These are phyloP conservation scores for Lasioglossum figueresi DNA, from an alignment of 2,888 invertebrate species.

Conservation along the genomic window DNA sequence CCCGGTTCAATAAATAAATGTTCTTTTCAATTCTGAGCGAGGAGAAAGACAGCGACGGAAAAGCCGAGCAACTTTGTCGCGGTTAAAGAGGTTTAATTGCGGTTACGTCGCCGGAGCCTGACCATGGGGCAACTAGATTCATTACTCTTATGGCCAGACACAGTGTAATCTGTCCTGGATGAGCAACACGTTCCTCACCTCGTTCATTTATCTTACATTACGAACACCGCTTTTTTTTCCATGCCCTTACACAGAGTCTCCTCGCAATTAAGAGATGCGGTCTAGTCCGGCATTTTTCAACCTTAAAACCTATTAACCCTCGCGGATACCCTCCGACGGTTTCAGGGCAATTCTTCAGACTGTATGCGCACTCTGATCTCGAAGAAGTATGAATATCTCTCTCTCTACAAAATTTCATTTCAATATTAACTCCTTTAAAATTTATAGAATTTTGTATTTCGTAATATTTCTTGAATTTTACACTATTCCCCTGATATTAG, in stretches of 20 bases:
- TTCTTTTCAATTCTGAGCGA: not conserved
- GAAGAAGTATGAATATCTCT: too few relatives aligned
- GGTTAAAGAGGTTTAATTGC: constrained; percentile 33
- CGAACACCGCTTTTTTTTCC: not conserved
- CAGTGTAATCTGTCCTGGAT: not conserved
- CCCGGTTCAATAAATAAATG: too few relatives aligned
- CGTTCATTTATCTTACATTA: constrained; percentile 6
- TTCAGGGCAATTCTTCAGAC: not conserved
- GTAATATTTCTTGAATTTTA: too few relatives aligned
- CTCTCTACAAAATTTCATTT: too few relatives aligned
- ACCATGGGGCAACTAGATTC: constrained; percentile 33
- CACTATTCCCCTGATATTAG: too few relatives aligned
- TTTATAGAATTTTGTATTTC: too few relatives aligned
- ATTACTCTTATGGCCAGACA: constrained; percentile 35
- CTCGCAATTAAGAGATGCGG: not conserved
- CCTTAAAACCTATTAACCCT: not conserved
- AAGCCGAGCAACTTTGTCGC: constrained; percentile 12
- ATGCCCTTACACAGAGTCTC: not conserved
- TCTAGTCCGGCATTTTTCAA: not conserved
- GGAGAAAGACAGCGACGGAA: not conserved
- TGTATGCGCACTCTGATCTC: too few relatives aligned
- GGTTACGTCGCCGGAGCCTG: constrained; percentile 14
- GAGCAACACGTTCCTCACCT: not conserved
- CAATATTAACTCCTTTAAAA: too few relatives aligned
- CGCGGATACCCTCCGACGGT: not conserved